Evolutionary conservation across 2,797 vertebrate species (phyloP).

Genomic region (Phaenicophaeus curvirostris): DNA sequence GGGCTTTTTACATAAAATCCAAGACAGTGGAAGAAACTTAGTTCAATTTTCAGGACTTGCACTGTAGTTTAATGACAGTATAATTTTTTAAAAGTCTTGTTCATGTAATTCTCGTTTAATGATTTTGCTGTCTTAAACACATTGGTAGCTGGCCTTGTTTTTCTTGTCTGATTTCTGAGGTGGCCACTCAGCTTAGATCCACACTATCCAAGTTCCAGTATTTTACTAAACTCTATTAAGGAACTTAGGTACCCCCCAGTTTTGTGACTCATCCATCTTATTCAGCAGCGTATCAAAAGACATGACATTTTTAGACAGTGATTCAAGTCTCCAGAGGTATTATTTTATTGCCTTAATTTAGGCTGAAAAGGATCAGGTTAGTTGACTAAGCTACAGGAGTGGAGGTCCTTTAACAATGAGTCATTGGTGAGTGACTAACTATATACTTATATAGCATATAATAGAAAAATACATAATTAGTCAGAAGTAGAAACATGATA

Average conservation of each 20-base stretch:
- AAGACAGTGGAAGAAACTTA: neutral
- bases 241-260: fast-evolving
- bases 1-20: neutral
- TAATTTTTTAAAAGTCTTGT: neutral
- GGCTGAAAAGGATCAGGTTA: neutral
- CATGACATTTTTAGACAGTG: neutral
- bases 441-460: neutral
- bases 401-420: neutral
- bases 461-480: neutral
- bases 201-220: neutral
- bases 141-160: neutral
- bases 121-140: neutral
- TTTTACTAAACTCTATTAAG: neutral
- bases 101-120: neutral
- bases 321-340: neutral
- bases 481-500: neutral
- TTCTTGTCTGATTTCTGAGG: neutral
- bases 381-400: neutral
- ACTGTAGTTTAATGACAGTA: neutral
- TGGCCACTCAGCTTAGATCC: neutral
- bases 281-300: neutral
- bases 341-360: neutral
- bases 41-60: neutral
- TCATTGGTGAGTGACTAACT: neutral
- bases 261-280: neutral